Evolutionary conservation across 2,888 invertebrate genomes (phyloP).

Genomic region (Fabriciana adippe): DNA sequence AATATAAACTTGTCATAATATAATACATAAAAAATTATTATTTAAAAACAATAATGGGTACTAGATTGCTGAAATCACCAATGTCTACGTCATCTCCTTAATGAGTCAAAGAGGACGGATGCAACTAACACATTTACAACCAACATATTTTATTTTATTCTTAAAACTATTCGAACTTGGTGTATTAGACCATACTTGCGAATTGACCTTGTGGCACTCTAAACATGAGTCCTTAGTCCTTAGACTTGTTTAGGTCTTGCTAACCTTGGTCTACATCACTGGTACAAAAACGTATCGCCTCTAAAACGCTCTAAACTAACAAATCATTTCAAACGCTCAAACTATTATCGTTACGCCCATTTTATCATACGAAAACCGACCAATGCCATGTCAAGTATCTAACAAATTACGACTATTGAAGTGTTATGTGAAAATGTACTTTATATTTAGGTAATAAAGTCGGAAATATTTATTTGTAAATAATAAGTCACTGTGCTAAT

Average conservation of each 20-base stretch:
- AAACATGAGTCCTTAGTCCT: slow-evolving; percentile 35
- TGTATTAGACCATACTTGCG: slow-evolving; percentile 25
- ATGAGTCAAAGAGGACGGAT: too few relatives aligned
- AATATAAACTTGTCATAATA: too few relatives aligned
- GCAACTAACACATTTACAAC: too few relatives aligned
- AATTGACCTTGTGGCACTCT: slow-evolving; percentile 35
- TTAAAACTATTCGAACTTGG: slow-evolving; percentile 1
- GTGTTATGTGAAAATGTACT: slow-evolving; percentile 31
- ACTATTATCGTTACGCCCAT: slow-evolving; percentile 71
- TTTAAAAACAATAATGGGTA: too few relatives aligned
- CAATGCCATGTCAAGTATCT: slow-evolving; percentile 71
- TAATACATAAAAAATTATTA: too few relatives aligned
- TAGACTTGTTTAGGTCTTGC: slow-evolving; percentile 29
- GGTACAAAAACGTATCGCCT: slow-evolving; percentile 32
- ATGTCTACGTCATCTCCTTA: too few relatives aligned
- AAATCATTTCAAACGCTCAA: slow-evolving; percentile 61
- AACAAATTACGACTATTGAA: slow-evolving; percentile 49
- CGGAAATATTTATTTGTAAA: slow-evolving; percentile 27
- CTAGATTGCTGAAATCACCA: too few relatives aligned
- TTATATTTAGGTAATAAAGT: slow-evolving; percentile 39
- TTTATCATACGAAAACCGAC: slow-evolving; percentile 74
- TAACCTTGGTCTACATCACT: slow-evolving; percentile 42
- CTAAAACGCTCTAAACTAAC: slow-evolving; percentile 29
- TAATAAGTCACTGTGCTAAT: slow-evolving; percentile 44
- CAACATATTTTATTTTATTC: not conserved